These are phyloP conservation scores for Meandrusa payeni DNA, from an alignment of 2,888 invertebrate genomes.

Conservation along the genomic window DNA sequence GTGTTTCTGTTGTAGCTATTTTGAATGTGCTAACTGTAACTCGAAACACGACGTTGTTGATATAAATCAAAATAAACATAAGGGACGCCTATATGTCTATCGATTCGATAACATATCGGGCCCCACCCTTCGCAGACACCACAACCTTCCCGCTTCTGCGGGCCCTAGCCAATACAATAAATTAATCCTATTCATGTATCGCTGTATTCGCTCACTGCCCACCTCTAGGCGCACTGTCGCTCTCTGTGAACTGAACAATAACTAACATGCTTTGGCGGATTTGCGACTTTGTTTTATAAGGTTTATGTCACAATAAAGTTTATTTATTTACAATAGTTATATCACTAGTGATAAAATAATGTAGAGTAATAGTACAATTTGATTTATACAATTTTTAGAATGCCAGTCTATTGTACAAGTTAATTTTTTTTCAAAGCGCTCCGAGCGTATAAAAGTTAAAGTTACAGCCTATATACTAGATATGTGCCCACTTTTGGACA, in stretches of 20 bases:
- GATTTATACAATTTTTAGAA: too few species aligned
- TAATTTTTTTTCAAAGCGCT: too few species aligned
- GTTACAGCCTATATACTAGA: too few species aligned
- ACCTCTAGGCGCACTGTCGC: constrained; percentile 2
- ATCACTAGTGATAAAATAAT: too few species aligned
- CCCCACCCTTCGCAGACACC: constrained; percentile 14
- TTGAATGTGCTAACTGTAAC: not conserved
- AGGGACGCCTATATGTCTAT: not conserved
- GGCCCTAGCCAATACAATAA: constrained; percentile 19
- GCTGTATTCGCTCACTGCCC: constrained; percentile 14
- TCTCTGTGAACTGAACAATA: not conserved
- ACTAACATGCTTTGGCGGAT: constrained; percentile 2
- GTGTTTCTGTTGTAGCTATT: too few species aligned
- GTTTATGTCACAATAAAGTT: too few species aligned
- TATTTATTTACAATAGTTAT: too few species aligned
- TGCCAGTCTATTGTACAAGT: too few species aligned
- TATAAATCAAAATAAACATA: not conserved
- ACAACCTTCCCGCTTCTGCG: constrained; percentile 3
- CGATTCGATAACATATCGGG: constrained; percentile 10
- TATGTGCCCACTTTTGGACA: too few species aligned
- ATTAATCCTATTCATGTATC: constrained; percentile 16
- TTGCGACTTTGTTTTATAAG: not conserved
- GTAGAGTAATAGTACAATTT: too few species aligned
- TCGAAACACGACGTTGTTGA: not conserved
- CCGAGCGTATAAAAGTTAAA: too few species aligned